Evolutionary conservation across 2,797 vertebrate genomes (phyloP), one percentile per base, ranked within the genome.

Genomic region (Molossus alvarezi): DNA sequence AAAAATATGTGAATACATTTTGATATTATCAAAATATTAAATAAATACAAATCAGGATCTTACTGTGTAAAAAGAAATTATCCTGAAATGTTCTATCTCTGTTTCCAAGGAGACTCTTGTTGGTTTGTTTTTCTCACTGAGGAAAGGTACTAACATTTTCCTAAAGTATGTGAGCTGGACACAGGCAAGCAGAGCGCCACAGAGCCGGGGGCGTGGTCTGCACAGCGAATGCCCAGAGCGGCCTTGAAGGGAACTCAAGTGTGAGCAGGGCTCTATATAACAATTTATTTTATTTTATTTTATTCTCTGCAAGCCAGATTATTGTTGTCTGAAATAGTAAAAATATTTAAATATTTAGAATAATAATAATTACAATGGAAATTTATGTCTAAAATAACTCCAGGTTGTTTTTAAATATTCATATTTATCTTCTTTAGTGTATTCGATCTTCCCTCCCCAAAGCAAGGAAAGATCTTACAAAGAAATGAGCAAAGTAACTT

Each of bases 261-360:
- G 21, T 62, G 15, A 51, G 51, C 4, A 91, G 58, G 62, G 23
- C 9, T 12, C 73, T 8, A 95, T 37, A 71, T 90, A 81, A 65
- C 5, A 13, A n/a, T 81, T 93, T 88, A 53, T 71, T 64, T 69
- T 27, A 41, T 71, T 90, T 64, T 53, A 73, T 77, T 94, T 91
- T 90, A 80, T 85, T 91, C 86, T 91, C 6, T 76, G 17, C 23
- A 12, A 71, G n/a, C 33, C 48, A 55, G 41, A 55, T 80, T 75
- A 76, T 25, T 85, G 11, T 21, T 86, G 48, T 77, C 23, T 94
- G 11, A 86, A 88, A 81, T 79, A 88, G 3, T 48, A 62, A 76
- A 71, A 82, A 25, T 53, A 14, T 73, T 95, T 88, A 88, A 89
- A 73, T 77, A 85, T 93, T 93, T 91, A 93, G 41, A 65, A 86